Percentiles rank a stretch among this genome's conserved stretches.
Conservation (phyloP, 2,113 vertebrate species). For the Pyrgilauda ruficollis region DNA sequence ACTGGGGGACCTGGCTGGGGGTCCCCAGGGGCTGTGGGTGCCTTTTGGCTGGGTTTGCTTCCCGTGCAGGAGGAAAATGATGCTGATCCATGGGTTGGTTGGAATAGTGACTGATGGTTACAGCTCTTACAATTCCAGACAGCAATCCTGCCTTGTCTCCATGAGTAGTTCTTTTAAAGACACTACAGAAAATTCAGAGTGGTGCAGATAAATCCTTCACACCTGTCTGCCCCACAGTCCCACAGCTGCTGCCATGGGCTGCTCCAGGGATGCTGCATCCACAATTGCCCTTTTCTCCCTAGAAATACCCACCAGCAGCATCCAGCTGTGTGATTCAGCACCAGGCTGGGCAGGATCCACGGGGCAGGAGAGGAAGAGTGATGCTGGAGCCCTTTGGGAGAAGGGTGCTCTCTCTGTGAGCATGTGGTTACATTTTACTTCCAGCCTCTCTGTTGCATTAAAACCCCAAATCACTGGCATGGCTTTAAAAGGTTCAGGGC, state of each 20-base stretch:
- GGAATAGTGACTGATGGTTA: neutral
- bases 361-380: neutral
- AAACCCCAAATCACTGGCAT: accelerated
- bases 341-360: accelerated
- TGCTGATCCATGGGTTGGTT: neutral
- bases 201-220: neutral
- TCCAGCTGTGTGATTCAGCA: neutral
- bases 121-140: neutral
- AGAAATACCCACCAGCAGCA: neutral
- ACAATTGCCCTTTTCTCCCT: neutral
- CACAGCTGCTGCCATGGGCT: neutral
- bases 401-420: neutral
- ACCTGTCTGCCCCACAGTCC: neutral
- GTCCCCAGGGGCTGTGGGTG: neutral
- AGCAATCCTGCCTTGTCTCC: neutral
- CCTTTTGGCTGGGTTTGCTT: neutral
- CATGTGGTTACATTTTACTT: accelerated
- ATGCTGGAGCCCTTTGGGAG: neutral
- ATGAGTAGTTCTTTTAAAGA: neutral
- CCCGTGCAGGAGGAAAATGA: neutral
- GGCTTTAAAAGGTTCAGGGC: neutral
- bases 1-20: neutral
- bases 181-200: neutral
- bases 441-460: neutral
- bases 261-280: neutral